Conservation (phyloP, 2,797 vertebrate species). For the Crocodylus rhombifer region DNA sequence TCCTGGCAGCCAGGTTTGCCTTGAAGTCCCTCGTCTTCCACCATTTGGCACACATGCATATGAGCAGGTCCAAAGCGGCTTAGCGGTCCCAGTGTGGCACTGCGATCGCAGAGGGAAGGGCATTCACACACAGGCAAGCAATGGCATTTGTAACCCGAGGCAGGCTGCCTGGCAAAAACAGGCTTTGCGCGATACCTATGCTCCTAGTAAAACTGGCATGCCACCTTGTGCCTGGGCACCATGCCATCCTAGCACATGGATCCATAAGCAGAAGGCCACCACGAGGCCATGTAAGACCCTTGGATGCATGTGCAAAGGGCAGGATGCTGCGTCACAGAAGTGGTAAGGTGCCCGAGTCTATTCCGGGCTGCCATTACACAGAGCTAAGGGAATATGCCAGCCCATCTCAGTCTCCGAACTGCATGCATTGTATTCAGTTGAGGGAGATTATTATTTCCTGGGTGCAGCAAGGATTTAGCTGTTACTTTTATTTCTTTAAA, state of each 20-base stretch:
- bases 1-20: background rate
- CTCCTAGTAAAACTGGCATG: background rate
- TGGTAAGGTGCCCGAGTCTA: background rate
- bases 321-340: background rate
- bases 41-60: accelerated
- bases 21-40: background rate
- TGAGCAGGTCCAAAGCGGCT: background rate
- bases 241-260: accelerated
- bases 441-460: background rate
- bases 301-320: background rate
- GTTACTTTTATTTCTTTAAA: background rate
- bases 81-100: background rate
- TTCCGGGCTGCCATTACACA: background rate
- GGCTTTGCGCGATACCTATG: background rate
- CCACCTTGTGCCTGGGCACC: accelerated
- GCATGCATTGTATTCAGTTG: background rate
- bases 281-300: background rate
- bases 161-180: background rate
- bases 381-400: background rate
- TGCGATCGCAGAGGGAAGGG: background rate
- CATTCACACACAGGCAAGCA: background rate
- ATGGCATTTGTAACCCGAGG: background rate
- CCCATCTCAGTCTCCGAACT: background rate
- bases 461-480: background rate
- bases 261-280: accelerated